Percentiles rank a stretch among this genome's conserved stretches.
These are phyloP conservation scores for Coreoperca whiteheadi DNA, from an alignment of 2,113 vertebrate genomes.

Conservation along the genomic window DNA sequence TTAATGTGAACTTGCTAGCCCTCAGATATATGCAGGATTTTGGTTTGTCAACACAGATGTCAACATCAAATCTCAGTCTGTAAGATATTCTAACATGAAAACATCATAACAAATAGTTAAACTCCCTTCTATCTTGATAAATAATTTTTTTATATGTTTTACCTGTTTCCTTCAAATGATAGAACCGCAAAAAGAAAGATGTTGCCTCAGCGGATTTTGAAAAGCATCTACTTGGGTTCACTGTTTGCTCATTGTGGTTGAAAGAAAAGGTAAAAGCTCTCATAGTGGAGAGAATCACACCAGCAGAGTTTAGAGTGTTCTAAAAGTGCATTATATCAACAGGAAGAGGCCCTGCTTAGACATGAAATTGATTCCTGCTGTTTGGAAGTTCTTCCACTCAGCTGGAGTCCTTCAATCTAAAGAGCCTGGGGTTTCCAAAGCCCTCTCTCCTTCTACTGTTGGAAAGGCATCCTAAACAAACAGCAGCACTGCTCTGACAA, in stretches of 20 bases:
- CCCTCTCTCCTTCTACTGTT: conserved; percentile 45
- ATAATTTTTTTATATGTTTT: conserved; percentile 21
- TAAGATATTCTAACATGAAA: background rate
- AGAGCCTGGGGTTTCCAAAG: conserved; percentile 69
- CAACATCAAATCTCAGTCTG: background rate
- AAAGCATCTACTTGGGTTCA: conserved; percentile 21
- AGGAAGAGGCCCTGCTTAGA: conserved; percentile 71
- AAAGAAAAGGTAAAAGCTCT: conserved; percentile 41
- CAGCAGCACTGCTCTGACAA: conserved; percentile 25
- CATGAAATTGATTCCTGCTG: conserved; percentile 77
- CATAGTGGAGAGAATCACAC: conserved; percentile 52
- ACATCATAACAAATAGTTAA: background rate
- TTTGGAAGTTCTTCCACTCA: conserved; percentile 75
- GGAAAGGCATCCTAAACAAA: conserved; percentile 61
- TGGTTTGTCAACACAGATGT: conserved; percentile 3
- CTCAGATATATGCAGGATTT: background rate
- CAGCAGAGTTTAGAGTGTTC: conserved; percentile 60
- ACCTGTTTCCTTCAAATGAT: conserved; percentile 22
- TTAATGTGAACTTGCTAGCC: conserved; percentile 17
- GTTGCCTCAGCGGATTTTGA: conserved; percentile 35
- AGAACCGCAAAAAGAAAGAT: conserved; percentile 26
- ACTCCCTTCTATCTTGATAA: background rate
- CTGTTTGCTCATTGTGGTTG: conserved; percentile 33
- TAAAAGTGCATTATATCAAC: conserved; percentile 72
- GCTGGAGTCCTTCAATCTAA: conserved; percentile 73